A percentile compares a stretch with the other conserved stretches of the same genome.
Evolutionary conservation across 2,888 invertebrate genomes (phyloP).

Genomic region (Cotesia congregata): DNA sequence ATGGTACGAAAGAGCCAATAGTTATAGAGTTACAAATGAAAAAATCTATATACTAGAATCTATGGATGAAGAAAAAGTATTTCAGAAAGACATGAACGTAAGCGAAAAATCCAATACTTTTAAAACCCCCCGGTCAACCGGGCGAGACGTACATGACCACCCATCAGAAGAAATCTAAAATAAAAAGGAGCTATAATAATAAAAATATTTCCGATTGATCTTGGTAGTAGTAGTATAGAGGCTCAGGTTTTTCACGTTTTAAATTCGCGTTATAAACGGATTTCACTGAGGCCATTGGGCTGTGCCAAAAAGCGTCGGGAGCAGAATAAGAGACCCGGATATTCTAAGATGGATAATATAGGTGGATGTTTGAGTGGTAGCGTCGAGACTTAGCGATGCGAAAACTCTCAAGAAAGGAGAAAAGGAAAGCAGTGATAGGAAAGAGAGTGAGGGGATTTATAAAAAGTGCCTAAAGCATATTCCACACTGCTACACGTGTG

Average conservation of each 20-base stretch:
- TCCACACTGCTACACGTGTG: not conserved
- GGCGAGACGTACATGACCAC: not conserved
- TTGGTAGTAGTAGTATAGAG: not conserved
- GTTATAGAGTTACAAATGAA: not conserved
- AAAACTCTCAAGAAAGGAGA: constrained; percentile 17
- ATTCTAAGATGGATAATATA: constrained; percentile 9
- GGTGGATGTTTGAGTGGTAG: not conserved
- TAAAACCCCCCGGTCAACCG: not conserved
- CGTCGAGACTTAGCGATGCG: constrained; percentile 6
- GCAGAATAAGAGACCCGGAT: constrained; percentile 3
- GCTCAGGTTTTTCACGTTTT: constrained; percentile 22
- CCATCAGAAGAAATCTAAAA: constrained; percentile 1
- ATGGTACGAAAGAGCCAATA: not conserved
- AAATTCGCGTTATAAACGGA: constrained; percentile 36
- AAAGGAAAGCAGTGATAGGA: constrained; percentile 16
- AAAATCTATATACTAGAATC: not conserved
- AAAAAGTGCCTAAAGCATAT: not conserved
- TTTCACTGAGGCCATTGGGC: constrained; percentile 29
- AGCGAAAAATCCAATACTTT: not conserved
- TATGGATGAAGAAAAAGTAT: not conserved
- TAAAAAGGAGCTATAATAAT: not conserved
- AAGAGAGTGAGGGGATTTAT: not conserved
- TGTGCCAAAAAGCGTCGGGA: constrained; percentile 23
- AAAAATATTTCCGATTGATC: not conserved
- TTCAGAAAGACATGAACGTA: not conserved